Percentiles rank a stretch among this genome's conserved stretches.
Evolutionary conservation across 2,888 invertebrate genomes (phyloP).

Genomic region (Boloria euphrosyne): DNA sequence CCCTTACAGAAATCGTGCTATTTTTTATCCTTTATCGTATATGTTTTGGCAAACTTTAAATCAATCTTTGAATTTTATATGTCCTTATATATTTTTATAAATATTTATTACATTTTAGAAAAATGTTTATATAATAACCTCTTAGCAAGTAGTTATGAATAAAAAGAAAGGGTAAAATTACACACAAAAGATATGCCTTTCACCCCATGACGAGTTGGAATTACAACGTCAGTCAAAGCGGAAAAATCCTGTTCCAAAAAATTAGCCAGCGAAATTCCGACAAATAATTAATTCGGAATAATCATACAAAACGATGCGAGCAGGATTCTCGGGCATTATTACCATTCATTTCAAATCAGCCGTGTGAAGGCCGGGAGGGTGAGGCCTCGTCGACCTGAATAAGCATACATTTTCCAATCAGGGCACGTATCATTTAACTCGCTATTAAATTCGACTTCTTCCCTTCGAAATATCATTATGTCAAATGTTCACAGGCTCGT

Average conservation of each 20-base stretch:
- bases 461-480: conserved; percentile 79
- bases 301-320: conserved; percentile 82
- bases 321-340: conserved; percentile 79
- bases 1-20: conserved; percentile 3
- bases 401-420: conserved; percentile 83
- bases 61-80: too few relatives aligned
- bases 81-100: too few relatives aligned
- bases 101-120: background rate
- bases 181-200: conserved; percentile 42
- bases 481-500: conserved; percentile 62
- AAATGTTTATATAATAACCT: background rate
- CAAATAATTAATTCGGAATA: conserved; percentile 83
- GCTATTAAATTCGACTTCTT: conserved; percentile 82
- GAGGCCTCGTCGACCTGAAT: conserved; percentile 74
- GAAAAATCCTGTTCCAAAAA: conserved; percentile 80
- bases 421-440: conserved; percentile 82
- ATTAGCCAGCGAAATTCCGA: conserved; percentile 80
- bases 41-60: conserved; percentile 1
- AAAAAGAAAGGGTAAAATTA: conserved; percentile 33
- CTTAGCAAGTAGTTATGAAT: conserved; percentile 19
- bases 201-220: conserved; percentile 68
- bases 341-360: conserved; percentile 82
- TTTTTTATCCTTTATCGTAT: conserved; percentile 9
- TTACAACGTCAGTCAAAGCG: conserved; percentile 81
- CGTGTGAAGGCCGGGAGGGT: conserved; percentile 70